Evolutionary conservation across 2,113 vertebrate genomes (phyloP).

Genomic region (Tricholaema leucomelas): DNA sequence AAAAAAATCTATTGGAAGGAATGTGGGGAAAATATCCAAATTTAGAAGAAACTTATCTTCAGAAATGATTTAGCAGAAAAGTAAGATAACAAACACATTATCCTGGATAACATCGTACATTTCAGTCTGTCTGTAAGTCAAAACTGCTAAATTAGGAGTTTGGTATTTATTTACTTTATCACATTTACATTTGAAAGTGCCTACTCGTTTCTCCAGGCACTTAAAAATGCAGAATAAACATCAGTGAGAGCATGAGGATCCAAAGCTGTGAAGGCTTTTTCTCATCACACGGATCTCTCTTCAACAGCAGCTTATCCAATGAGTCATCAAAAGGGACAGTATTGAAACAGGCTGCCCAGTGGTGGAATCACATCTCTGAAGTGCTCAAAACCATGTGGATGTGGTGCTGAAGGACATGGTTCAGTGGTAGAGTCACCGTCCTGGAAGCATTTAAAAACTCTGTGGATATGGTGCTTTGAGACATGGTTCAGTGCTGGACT

Average conservation of each 20-base stretch:
- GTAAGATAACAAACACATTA: background rate
- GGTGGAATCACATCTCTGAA: no score
- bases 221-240: conserved; percentile 45
- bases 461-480: no score
- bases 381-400: no score
- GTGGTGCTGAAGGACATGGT: no score
- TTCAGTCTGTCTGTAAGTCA: background rate
- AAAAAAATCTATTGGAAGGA: background rate
- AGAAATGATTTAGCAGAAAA: background rate
- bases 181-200: conserved; percentile 66
- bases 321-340: background rate
- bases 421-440: no score
- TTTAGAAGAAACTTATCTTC: background rate
- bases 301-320: background rate
- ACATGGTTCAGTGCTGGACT: no score
- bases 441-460: no score
- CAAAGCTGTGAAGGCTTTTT: background rate
- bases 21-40: background rate
- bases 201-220: conserved; percentile 29
- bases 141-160: conserved; percentile 6
- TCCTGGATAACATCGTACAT: background rate
- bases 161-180: conserved; percentile 56
- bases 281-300: background rate
- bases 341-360: no score
- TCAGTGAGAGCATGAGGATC: background rate